Percentiles rank a stretch among this genome's conserved stretches.
phyloP scores from a whole-genome alignment of 2,113 vertebrate genomes.

The Proterorhinus semilunaris region DNA sequence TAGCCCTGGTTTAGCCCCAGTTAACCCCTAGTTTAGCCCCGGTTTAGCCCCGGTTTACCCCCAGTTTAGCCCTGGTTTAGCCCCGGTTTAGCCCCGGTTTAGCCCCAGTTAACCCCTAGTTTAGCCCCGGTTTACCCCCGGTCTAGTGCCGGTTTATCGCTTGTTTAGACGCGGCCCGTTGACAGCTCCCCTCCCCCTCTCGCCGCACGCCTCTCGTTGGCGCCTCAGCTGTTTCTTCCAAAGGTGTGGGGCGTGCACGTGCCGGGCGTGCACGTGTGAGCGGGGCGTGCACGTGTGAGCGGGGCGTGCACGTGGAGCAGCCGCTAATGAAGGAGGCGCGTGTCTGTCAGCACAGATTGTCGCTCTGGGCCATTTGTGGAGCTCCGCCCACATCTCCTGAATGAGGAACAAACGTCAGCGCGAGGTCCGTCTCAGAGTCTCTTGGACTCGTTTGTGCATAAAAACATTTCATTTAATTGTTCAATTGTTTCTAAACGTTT shows the following conservation, averaged over 20 bases:
- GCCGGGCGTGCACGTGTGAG: background rate
- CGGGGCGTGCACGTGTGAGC: background rate
- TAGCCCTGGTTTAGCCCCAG: no score
- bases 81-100: background rate
- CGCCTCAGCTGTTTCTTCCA: background rate
- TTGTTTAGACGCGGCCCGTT: background rate
- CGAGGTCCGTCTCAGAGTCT: no score
- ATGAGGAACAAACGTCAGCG: no score
- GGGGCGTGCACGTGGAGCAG: background rate
- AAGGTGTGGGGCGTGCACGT: background rate
- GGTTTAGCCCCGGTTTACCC: no score
- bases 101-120: background rate
- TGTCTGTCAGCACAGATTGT: conserved; percentile 9
- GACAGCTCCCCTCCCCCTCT: background rate
- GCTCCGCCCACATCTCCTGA: conserved; percentile 5
- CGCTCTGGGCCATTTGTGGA: background rate
- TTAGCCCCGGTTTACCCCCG: background rate
- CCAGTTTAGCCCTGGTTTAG: no score
- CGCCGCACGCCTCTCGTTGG: background rate
- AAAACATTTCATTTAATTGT: no score
- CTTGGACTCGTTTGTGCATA: no score
- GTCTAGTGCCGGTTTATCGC: no score
- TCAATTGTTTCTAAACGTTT: no score
- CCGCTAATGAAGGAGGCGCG: conserved; percentile 3
- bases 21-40: no score